These are phyloP conservation scores for Macrophya annulata DNA, from an alignment of 2,888 invertebrate species.

Conservation along the genomic window DNA sequence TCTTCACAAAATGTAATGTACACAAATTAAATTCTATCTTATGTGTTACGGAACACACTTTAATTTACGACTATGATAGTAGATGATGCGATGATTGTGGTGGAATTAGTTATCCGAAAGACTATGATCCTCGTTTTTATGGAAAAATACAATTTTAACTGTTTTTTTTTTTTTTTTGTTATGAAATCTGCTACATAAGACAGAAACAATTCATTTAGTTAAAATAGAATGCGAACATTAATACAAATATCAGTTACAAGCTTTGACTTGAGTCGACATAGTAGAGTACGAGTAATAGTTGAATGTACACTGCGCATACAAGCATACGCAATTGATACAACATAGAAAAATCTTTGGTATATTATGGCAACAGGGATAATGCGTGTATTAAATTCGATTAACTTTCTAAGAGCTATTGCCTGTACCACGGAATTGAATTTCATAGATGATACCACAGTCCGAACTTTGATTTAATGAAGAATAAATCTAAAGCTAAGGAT, in stretches of 20 bases:
- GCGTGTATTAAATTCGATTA: neutral
- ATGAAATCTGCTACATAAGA: neutral
- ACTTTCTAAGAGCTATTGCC: neutral
- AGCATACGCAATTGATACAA: conserved; percentile 11
- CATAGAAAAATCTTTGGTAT: neutral
- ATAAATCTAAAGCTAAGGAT: neutral
- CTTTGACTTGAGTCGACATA: conserved; percentile 9
- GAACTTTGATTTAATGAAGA: neutral
- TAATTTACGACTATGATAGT: neutral
- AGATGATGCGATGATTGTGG: neutral
- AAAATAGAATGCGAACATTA: neutral
- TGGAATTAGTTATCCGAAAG: neutral
- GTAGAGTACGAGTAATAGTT: neutral
- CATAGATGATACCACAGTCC: neutral
- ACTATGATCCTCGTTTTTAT: neutral
- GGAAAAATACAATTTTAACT: too few species aligned
- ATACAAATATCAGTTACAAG: conserved; percentile 6
- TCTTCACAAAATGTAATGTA: neutral
- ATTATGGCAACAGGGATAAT: neutral
- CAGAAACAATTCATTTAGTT: neutral
- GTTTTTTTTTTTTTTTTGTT: neutral
- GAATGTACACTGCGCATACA: neutral
- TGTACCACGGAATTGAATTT: neutral
- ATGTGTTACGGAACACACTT: neutral
- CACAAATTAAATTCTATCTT: neutral